These are phyloP conservation scores for Danionella cerebrum DNA, from an alignment of 2,113 vertebrate genomes.

Conservation along the genomic window DNA sequence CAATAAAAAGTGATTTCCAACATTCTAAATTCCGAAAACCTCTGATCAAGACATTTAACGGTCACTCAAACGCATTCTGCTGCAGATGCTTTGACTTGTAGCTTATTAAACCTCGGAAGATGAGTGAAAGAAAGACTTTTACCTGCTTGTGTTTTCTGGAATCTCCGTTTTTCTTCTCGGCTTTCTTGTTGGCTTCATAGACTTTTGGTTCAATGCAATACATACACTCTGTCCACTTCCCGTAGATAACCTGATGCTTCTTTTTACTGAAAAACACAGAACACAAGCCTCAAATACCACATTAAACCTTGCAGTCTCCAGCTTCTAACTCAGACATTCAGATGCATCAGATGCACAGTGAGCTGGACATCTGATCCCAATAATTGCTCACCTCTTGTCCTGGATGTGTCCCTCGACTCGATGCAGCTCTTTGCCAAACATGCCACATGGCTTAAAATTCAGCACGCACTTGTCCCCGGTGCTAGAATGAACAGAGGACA, in stretches of 20 bases:
- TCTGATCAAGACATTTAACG: too few species aligned
- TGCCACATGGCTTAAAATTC: conserved; percentile 83
- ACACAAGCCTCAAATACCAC: neutral
- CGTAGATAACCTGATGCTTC: conserved; percentile 84
- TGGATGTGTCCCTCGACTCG: conserved; percentile 88
- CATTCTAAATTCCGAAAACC: too few species aligned
- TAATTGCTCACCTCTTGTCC: conserved; percentile 78
- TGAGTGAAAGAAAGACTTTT: too few species aligned
- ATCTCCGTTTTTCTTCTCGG: conserved; percentile 70
- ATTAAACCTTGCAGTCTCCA: neutral
- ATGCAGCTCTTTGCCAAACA: conserved; percentile 94
- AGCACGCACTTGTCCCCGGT: conserved; percentile 91
- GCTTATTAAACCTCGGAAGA: too few species aligned
- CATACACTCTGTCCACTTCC: conserved; percentile 95
- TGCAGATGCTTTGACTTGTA: too few species aligned
- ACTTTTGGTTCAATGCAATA: conserved; percentile 79
- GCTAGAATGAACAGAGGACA: conserved; percentile 52
- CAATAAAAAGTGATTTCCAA: neutral
- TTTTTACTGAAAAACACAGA: conserved; percentile 73
- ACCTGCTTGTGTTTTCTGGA: conserved; percentile 72
- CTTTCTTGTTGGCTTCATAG: conserved; percentile 74
- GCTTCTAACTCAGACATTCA: too few species aligned
- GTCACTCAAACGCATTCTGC: too few species aligned
- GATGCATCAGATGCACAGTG: too few species aligned
- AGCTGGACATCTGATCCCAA: neutral